Conservation (phyloP, 2,888 invertebrate genomes). For the Craniophora ligustri region DNA sequence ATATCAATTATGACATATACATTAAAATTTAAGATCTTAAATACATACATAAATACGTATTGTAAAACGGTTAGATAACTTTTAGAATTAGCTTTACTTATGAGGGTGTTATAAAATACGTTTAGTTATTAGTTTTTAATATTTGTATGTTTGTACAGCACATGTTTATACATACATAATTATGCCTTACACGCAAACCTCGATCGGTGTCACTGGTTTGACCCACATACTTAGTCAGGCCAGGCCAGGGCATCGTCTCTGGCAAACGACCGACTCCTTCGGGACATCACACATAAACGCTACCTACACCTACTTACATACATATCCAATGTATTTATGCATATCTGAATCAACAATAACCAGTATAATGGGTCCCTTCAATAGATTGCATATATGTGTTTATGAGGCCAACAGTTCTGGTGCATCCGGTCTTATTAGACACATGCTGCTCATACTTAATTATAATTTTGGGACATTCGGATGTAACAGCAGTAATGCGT, state of each 20-base stretch:
- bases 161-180: conserved; percentile 45
- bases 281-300: conserved; percentile 31
- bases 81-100: too few species aligned
- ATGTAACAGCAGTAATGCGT: conserved; percentile 14
- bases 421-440: conserved; percentile 42
- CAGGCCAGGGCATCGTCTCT: conserved; percentile 29
- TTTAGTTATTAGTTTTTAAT: background rate
- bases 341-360: conserved; percentile 45
- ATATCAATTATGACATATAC: too few species aligned
- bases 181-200: conserved; percentile 39
- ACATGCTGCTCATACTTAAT: conserved; percentile 15
- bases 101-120: too few species aligned
- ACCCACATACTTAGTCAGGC: conserved; percentile 42
- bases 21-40: too few species aligned
- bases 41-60: too few species aligned
- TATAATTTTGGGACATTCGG: conserved; percentile 32
- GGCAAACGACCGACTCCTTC: conserved; percentile 26
- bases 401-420: conserved; percentile 45
- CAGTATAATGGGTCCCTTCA: conserved; percentile 40
- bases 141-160: conserved; percentile 16
- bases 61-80: too few species aligned
- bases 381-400: conserved; percentile 39
- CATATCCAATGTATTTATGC: conserved; percentile 38
- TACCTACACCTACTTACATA: background rate
- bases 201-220: conserved; percentile 40